Conservation (phyloP, 2,797 vertebrate genomes). For the Sarcoramphus papa region DNA sequence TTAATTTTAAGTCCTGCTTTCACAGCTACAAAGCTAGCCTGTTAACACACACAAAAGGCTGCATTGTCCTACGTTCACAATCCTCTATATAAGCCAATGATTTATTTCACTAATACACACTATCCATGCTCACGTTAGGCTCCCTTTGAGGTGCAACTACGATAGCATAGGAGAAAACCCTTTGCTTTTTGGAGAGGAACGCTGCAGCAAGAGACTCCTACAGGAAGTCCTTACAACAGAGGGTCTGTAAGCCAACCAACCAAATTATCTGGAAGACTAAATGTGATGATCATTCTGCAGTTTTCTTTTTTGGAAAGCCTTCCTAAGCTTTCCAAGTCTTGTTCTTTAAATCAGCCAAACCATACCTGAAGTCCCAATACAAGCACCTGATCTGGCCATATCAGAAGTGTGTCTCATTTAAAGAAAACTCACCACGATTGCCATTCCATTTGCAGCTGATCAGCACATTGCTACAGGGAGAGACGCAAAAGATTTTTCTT, state of each 20-base stretch:
- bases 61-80: rapidly evolving
- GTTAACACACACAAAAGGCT: not conserved
- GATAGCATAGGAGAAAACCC: not conserved
- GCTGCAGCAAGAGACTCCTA: not conserved
- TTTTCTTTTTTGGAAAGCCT: not conserved
- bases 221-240: not conserved
- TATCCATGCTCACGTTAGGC: not conserved
- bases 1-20: not conserved
- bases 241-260: not conserved
- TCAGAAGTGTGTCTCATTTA: not conserved
- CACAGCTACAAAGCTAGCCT: not conserved
- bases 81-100: not conserved
- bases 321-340: not conserved
- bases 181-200: not conserved
- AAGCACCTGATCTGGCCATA: not conserved
- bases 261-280: not conserved
- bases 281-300: not conserved
- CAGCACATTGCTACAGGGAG: not conserved
- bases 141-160: not conserved
- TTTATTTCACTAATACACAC: not conserved
- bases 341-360: not conserved
- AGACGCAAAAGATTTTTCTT: rapidly evolving
- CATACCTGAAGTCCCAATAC: not conserved
- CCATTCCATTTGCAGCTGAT: not conserved
- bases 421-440: not conserved